These are phyloP conservation scores for Drosophila melanosoma DNA, from an alignment of 2,888 invertebrate species.

Conservation along the genomic window DNA sequence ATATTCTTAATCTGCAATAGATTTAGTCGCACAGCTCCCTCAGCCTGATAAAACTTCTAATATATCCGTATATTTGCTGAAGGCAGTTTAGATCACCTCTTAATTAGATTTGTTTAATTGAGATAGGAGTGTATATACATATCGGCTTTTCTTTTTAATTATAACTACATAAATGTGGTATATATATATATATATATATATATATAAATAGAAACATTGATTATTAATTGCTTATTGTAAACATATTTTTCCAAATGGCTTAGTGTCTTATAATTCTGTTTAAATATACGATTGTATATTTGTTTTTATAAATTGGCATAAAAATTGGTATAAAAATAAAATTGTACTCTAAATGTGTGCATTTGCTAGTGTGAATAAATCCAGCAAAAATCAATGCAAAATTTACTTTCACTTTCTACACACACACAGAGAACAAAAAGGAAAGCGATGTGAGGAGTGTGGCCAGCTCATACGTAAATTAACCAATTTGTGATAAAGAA, in stretches of 20 bases:
- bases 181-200: background rate
- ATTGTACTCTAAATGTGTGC: background rate
- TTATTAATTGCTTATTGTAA: too few species aligned
- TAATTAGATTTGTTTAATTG: background rate
- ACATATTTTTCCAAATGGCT: background rate
- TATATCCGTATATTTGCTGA: background rate
- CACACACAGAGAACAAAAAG: background rate
- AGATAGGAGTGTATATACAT: background rate
- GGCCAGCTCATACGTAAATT: constrained; percentile 48
- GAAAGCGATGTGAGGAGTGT: constrained; percentile 20
- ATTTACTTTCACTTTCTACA: background rate
- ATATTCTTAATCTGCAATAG: background rate
- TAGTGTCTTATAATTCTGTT: too few species aligned
- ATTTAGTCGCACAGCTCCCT: too few species aligned
- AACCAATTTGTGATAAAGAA: constrained; percentile 49
- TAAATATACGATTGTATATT: background rate
- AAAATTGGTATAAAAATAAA: too few species aligned
- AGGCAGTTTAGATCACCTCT: background rate
- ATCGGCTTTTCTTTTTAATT: background rate
- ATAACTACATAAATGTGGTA: background rate
- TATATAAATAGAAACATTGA: too few species aligned
- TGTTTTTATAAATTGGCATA: background rate
- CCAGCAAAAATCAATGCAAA: background rate
- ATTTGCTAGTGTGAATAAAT: background rate
- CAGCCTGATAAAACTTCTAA: too few species aligned